Percentiles rank a stretch among this genome's conserved stretches.
Conservation (phyloP, 2,113 vertebrate genomes). For the Addax nasomaculatus region DNA sequence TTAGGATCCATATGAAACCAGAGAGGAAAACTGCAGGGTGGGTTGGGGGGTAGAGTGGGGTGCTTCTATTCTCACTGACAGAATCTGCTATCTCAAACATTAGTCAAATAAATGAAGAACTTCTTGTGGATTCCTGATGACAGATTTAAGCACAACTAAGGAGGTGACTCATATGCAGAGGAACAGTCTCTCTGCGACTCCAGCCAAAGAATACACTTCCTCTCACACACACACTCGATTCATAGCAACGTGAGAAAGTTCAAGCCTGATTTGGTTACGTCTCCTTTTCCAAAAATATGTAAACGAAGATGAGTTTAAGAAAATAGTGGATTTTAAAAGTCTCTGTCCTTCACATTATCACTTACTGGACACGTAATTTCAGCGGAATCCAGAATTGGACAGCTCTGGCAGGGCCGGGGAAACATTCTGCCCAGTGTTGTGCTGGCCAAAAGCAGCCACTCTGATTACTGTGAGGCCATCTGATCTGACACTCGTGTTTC, state of each 20-base stretch:
- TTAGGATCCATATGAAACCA: conserved; percentile 2
- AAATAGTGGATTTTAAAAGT: not conserved
- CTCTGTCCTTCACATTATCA: not conserved
- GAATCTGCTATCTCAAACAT: not conserved
- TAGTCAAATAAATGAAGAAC: conserved; percentile 9
- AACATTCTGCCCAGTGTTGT: not conserved
- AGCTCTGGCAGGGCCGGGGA: conserved; percentile 40
- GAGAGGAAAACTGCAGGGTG: not conserved
- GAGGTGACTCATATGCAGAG: conserved; percentile 72
- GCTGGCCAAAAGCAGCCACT: conserved; percentile 42
- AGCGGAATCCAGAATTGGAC: not conserved
- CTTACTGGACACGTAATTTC: not conserved
- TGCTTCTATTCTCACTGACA: not conserved
- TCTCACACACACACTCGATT: conserved; percentile 12
- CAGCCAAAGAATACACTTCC: conserved; percentile 63
- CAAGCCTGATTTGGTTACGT: conserved; percentile 6
- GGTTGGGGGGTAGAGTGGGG: not conserved
- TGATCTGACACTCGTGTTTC: conserved; percentile 63
- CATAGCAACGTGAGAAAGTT: conserved; percentile 57
- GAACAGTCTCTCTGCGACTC: conserved; percentile 55
- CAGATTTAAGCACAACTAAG: conserved; percentile 61
- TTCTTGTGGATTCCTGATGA: conserved; percentile 40
- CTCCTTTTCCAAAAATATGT: not conserved
- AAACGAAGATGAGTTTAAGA: not conserved
- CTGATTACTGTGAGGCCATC: conserved; percentile 60